These are phyloP conservation scores for Pterostichus niger DNA, from an alignment of 2,888 invertebrate species.

Conservation along the genomic window DNA sequence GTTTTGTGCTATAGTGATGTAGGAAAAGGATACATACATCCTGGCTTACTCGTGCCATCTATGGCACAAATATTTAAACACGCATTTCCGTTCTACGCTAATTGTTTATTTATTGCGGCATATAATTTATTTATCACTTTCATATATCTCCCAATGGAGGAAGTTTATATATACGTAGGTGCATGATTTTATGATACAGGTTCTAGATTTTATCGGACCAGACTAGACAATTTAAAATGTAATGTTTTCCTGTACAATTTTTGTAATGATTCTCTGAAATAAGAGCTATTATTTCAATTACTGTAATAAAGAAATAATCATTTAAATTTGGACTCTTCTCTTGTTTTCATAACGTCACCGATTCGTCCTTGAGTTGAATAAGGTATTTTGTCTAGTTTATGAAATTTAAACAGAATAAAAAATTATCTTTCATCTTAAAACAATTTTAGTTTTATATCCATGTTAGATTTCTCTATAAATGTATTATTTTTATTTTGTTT, in stretches of 20 bases:
- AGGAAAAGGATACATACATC: not conserved
- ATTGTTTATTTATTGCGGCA: slow-evolving; percentile 36
- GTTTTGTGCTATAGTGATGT: too few relatives aligned
- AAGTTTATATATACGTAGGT: slow-evolving; percentile 1
- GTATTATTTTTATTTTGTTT: too few relatives aligned
- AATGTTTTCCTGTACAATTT: slow-evolving; percentile 34
- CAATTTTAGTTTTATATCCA: too few relatives aligned
- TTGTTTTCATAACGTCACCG: not conserved
- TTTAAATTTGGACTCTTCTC: slow-evolving; percentile 4
- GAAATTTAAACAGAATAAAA: not conserved
- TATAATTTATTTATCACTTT: slow-evolving; percentile 48
- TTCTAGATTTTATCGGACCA: not conserved
- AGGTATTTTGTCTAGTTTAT: slow-evolving; percentile 5
- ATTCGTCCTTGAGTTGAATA: slow-evolving; percentile 5
- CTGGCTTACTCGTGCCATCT: slow-evolving; percentile 21
- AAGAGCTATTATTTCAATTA: slow-evolving; percentile 39
- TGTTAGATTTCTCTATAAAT: too few relatives aligned
- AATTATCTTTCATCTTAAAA: too few relatives aligned
- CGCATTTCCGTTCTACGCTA: slow-evolving; percentile 44
- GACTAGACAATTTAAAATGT: not conserved
- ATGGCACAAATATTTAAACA: slow-evolving; percentile 27
- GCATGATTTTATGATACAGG: not conserved
- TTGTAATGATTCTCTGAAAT: slow-evolving; percentile 25
- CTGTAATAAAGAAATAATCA: slow-evolving; percentile 24
- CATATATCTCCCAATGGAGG: slow-evolving; percentile 13